Percentiles rank a stretch among this genome's conserved stretches.
phyloP scores from a whole-genome alignment of 23 tunicate genomes.

The Trididemnum nubilum region DNA sequence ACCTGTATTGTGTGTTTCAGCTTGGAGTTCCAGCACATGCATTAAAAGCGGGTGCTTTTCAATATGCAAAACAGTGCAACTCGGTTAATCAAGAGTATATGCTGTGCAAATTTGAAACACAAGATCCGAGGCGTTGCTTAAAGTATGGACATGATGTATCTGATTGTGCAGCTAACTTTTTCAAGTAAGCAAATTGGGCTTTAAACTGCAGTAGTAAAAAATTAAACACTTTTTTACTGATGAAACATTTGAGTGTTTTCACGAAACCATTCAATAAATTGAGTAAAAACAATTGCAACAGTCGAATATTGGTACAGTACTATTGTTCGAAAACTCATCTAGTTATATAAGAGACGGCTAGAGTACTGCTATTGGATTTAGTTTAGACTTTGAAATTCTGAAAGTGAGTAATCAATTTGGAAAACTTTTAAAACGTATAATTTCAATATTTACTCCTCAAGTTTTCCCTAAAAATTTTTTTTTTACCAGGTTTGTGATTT shows the following conservation, averaged over 20 bases:
- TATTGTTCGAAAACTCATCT: too few relatives aligned
- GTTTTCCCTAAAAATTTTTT: too few relatives aligned
- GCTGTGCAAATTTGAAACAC: conserved; percentile 84
- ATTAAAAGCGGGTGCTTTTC: conserved; percentile 92
- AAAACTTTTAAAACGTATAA: too few relatives aligned
- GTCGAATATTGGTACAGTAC: too few relatives aligned
- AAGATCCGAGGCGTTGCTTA: conserved; percentile 82
- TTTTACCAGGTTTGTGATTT: too few relatives aligned
- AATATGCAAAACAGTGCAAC: conserved; percentile 78
- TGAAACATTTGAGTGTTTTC: too few relatives aligned
- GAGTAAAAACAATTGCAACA: neutral
- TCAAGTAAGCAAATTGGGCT: conserved; percentile 34
- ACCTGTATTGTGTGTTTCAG: too few relatives aligned
- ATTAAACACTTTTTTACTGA: neutral
- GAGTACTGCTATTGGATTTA: too few relatives aligned
- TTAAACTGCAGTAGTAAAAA: neutral
- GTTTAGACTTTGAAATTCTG: too few relatives aligned
- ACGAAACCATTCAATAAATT: neutral
- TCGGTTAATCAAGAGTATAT: conserved; percentile 75
- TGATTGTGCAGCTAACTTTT: conserved; percentile 93
- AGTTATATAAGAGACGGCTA: too few relatives aligned
- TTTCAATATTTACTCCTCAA: too few relatives aligned
- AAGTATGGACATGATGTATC: conserved; percentile 68
- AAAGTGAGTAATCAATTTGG: too few relatives aligned
- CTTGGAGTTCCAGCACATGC: conserved; percentile 92